These are phyloP conservation scores for Eupithecia centaureata DNA, from an alignment of 2,888 invertebrate species.

Conservation along the genomic window DNA sequence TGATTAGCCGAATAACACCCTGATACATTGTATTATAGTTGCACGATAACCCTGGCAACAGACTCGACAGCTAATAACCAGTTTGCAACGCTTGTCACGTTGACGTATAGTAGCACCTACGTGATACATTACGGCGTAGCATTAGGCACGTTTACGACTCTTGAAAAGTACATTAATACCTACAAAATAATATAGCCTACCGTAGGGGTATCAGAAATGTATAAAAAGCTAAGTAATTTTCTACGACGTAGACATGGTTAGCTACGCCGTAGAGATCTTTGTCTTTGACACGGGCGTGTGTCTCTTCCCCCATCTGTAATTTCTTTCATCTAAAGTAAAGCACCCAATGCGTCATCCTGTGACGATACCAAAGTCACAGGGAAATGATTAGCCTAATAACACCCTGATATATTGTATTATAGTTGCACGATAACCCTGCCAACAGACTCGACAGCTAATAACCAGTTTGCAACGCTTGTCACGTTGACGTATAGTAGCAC, in stretches of 20 bases:
- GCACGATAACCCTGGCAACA: background rate
- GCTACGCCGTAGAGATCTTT: no score
- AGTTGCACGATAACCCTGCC: background rate
- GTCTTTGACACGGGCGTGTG: no score
- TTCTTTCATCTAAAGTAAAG: no score
- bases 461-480: conserved; percentile 40
- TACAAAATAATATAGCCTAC: no score
- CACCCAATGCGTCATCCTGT: no score
- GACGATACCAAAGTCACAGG: no score
- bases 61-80: conserved; percentile 45
- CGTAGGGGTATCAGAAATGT: no score
- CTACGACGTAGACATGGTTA: no score
- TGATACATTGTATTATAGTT: background rate
- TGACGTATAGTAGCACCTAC: conserved; percentile 13
- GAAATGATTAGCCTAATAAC: no score
- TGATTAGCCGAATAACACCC: no score
- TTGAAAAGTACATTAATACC: background rate
- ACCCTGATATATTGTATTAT: conserved; percentile 3
- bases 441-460: conserved; percentile 39
- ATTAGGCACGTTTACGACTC: conserved; percentile 3
- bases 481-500: conserved; percentile 10
- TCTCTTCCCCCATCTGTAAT: no score
- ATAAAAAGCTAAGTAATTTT: no score
- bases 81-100: conserved; percentile 27
- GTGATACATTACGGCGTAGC: conserved; percentile 16